Evolutionary conservation across 2,113 vertebrate species (phyloP), one percentile per base, ranked within the genome.

Genomic region (Tragelaphus scriptus): DNA sequence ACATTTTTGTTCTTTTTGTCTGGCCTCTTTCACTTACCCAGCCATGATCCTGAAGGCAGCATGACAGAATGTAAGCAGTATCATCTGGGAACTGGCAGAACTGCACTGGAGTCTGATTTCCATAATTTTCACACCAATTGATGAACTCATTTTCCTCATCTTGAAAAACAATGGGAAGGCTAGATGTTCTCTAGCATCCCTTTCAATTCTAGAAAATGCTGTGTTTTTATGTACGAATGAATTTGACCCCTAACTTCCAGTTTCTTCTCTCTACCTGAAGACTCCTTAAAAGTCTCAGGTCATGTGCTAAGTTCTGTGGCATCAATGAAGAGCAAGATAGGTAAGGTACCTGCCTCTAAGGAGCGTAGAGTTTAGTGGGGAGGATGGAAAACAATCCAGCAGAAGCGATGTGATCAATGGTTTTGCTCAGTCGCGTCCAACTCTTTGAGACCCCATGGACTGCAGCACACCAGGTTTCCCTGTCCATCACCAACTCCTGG

Each of bases 91-190:
- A 81, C 61, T 40, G 51, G 36, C 30, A 65, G 47, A 71, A 23
- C n/a, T 82, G 40, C 11, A 9, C 91, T 90, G 51, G 61, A 53
- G n/a, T 40, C 85, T 95, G 47, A 81, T 65, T 88, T 68, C 56
- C 36, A 88, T 40, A 26, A 25, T 17, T 80, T 79, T 90, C 13
- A 87, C n/a, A 56, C 13, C 28, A 96, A 23, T 30, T 59, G n/a
- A 95, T 68, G 44, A 44, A 49, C 30, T 95, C 26, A 36, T 56
- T 80, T 81, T 56, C 28, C 47, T 89, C 61, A 90, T 87, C 75
- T 96, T 65, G 61, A 94, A 95, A 97, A 96, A 36, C 75, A 71
- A 16, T 36, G 40, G 49, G 65, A 97, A 49, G 71, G 53, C 55
- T 56, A 59, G 3, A 10, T 11, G 3, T 28, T 77, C 91, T 91